Percentiles rank a stretch among this genome's conserved stretches.
These are phyloP conservation scores for Tromatobia lineatoria DNA, from an alignment of 2,888 invertebrate species.

Conservation along the genomic window DNA sequence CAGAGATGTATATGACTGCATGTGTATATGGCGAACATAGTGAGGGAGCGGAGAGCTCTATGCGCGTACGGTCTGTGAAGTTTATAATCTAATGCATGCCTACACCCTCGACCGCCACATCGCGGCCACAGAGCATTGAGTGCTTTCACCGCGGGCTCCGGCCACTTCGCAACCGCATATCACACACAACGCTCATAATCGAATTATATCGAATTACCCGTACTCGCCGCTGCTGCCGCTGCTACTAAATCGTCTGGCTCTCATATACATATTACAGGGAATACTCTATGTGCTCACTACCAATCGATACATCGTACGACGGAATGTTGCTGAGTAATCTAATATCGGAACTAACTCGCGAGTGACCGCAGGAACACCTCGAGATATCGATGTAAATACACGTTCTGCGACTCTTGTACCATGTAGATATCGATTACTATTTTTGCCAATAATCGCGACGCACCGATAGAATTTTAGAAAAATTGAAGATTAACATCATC, in stretches of 20 bases:
- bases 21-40: constrained; percentile 29
- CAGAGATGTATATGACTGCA: constrained; percentile 17
- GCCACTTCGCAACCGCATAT: constrained; percentile 82
- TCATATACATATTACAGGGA: constrained; percentile 2
- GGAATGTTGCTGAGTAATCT: constrained; percentile 41
- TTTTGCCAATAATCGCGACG: background rate
- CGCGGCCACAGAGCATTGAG: constrained; percentile 80
- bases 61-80: constrained; percentile 79
- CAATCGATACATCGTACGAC: constrained; percentile 51
- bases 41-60: constrained; percentile 36
- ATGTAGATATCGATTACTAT: constrained; percentile 25
- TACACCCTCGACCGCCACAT: constrained; percentile 77
- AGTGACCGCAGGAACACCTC: constrained; percentile 46
- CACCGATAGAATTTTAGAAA: background rate
- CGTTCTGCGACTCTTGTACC: background rate
- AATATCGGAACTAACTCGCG: constrained; percentile 40
- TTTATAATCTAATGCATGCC: constrained; percentile 84
- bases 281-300: background rate
- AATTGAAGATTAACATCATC: no score
- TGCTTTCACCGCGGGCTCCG: constrained; percentile 82
- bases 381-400: constrained; percentile 20
- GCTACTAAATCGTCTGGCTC: background rate
- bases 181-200: constrained; percentile 81
- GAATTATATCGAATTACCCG: constrained; percentile 83
- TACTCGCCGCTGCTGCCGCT: constrained; percentile 69